Conservation (phyloP, 1,140 invertebrate genomes). For the Thaumatotibia leucotreta region DNA sequence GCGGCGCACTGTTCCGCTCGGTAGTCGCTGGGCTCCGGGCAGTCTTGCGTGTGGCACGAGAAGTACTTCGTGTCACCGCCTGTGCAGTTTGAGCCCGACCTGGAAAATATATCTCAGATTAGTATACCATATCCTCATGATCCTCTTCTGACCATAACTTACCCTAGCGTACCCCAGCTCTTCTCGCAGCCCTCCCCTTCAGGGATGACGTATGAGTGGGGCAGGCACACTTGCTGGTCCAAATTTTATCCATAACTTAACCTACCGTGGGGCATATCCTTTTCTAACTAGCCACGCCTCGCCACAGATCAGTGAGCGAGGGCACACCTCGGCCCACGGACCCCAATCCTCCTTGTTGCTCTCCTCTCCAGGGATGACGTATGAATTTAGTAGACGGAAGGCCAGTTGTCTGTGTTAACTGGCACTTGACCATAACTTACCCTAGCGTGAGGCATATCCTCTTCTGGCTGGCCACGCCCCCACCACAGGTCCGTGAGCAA, state of each 20-base stretch:
- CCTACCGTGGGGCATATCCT: too few relatives aligned
- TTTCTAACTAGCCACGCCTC: too few relatives aligned
- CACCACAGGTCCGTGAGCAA: constrained; percentile 92
- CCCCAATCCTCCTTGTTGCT: too few relatives aligned
- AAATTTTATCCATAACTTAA: too few relatives aligned
- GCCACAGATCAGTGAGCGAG: too few relatives aligned
- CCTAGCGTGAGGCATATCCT: constrained; percentile 82
- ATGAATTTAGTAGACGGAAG: too few relatives aligned
- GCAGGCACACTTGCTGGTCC: too few relatives aligned
- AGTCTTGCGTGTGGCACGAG: constrained; percentile 94
- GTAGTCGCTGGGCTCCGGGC: constrained; percentile 87
- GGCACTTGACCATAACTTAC: too few relatives aligned
- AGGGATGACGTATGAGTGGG: constrained; percentile 81
- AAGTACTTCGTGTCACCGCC: constrained; percentile 89
- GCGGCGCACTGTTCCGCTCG: constrained; percentile 90
- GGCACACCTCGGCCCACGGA: too few relatives aligned
- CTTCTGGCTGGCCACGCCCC: constrained; percentile 88
- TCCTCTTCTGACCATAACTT: too few relatives aligned
- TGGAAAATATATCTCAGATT: constrained; percentile 48
- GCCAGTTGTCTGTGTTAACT: too few relatives aligned
- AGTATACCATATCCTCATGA: not conserved
- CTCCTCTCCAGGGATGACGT: too few relatives aligned
- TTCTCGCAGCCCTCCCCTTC: constrained; percentile 78
- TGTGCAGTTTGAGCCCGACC: constrained; percentile 80
- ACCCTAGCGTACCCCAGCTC: constrained; percentile 87